Percentiles rank a stretch among this genome's conserved stretches.
Evolutionary conservation across 1,140 invertebrate species (phyloP).

Genomic region (Drosophila paulistorum): DNA sequence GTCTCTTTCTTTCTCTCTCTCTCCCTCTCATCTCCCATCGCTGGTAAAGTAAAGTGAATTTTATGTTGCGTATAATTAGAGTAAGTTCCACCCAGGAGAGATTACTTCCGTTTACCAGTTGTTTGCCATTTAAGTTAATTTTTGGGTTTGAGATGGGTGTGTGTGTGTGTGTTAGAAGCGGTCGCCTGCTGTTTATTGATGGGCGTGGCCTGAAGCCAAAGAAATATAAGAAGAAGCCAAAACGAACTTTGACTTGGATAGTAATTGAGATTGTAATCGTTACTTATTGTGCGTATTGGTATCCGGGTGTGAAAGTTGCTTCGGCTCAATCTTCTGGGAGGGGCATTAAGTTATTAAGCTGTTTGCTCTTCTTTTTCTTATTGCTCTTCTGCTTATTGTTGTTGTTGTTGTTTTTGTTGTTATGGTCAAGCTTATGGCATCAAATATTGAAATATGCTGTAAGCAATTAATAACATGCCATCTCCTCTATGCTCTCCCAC

Average conservation of each 20-base stretch:
- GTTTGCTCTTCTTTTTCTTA: slow-evolving; percentile 48
- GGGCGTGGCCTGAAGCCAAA: slow-evolving; percentile 31
- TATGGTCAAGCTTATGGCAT: slow-evolving; percentile 29
- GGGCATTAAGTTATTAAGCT: slow-evolving; percentile 78
- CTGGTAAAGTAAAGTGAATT: slow-evolving; percentile 58
- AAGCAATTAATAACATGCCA: slow-evolving; percentile 71
- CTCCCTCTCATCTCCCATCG: not conserved
- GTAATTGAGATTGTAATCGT: slow-evolving; percentile 81
- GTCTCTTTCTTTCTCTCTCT: slow-evolving; percentile 1
- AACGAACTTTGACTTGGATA: slow-evolving; percentile 35
- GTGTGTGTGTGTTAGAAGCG: no score
- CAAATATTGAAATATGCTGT: slow-evolving; percentile 69
- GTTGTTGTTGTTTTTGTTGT: slow-evolving; percentile 19
- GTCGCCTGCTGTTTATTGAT: slow-evolving; percentile 46
- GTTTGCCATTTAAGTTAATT: slow-evolving; percentile 68
- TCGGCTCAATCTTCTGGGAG: not conserved
- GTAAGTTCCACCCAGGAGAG: slow-evolving; percentile 70
- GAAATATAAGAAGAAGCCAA: not conserved
- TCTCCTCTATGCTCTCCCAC: not conserved
- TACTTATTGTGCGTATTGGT: slow-evolving; percentile 69
- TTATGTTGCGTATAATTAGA: slow-evolving; percentile 81
- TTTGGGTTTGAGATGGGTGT: slow-evolving; percentile 26
- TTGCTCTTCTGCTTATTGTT: slow-evolving; percentile 25
- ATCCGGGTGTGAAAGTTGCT: slow-evolving; percentile 62
- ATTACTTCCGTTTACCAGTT: slow-evolving; percentile 57